Base-by-base conservation (phyloP, 2,888 invertebrate species). In the Lithosia quadra region DNA sequence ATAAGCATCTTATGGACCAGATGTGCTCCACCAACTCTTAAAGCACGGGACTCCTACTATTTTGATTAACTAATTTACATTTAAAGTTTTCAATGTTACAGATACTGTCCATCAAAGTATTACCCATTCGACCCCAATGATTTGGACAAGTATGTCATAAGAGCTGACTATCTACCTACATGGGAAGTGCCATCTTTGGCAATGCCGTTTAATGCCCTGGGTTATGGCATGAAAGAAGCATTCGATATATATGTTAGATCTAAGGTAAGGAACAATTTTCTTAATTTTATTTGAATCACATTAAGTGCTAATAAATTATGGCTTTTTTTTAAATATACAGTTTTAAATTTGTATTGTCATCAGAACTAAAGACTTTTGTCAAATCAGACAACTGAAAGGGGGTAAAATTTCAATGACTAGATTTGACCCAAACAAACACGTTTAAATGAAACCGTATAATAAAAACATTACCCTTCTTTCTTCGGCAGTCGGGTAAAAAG, bases 111-210 rank as follows among this genome's bases (percentile, higher is more conserved):
- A 0, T 96, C 96, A 2, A 96, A 98, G 81, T 99, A 99, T 90
- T 96, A 99, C 90, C 99, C 99, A 0, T 99, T 99, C 84, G 97
- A 99, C 91, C 93, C 97, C 0, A 91, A 95, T 3, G 96, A 97
- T 83, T 86, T 97, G 39, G 97, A 98, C 82, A 98, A 99, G 86
- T 99, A 99, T 87, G 98, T 99, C 1, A 97, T 99, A 0, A 98
- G 98, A 0, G 99, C 99, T 88, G 98, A 99, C 87, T 99, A 99
- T 88, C 93, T 98, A 57, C 99, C 99, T 0, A 97, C 98, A 13
- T 99, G 99, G 99, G 96, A 99, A 88, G 97, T 99, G 10, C 97
- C 98, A 0, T 97, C 97, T 0, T 89, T 98, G 56, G 95, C 96
- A 22, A 96, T 96, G 76, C 97, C 96, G 72, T 98, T 97, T 86